Evolutionary conservation across 2,113 vertebrate species (phyloP).

Genomic region (Micronycteris hirsuta): DNA sequence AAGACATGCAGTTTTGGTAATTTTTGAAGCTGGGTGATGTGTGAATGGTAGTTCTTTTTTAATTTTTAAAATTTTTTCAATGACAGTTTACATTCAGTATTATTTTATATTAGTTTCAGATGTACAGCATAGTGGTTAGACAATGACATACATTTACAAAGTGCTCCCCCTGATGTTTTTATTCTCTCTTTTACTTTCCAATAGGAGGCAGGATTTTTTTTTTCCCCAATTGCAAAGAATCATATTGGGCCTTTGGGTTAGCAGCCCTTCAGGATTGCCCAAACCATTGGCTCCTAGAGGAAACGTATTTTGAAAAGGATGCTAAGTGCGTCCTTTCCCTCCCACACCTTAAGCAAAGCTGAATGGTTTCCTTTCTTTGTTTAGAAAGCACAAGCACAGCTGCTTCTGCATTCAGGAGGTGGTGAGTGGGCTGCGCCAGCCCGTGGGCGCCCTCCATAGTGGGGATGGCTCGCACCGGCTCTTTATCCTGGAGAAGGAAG

Average conservation of each 20-base stretch:
- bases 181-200: conserved; percentile 9
- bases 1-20: not conserved
- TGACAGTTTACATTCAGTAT: not conserved
- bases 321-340: rapidly evolving
- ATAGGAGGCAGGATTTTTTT: not conserved
- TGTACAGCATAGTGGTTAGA: not conserved
- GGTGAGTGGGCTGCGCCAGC: conserved; percentile 92
- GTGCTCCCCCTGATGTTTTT: not conserved
- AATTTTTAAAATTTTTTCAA: not conserved
- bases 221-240: not conserved
- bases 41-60: not conserved
- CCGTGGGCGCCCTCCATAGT: conserved; percentile 90
- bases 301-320: not conserved
- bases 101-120: not conserved
- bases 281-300: conserved; percentile 10
- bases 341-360: conserved; percentile 23
- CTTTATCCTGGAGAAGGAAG: conserved; percentile 97
- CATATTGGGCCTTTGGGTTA: not conserved
- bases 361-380: conserved; percentile 65
- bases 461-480: conserved; percentile 96
- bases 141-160: not conserved
- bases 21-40: not conserved
- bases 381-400: conserved; percentile 98
- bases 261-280: not conserved
- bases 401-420: conserved; percentile 98